phyloP scores from a whole-genome alignment of 2,888 invertebrate species.

The Scotopteryx bipunctaria region DNA sequence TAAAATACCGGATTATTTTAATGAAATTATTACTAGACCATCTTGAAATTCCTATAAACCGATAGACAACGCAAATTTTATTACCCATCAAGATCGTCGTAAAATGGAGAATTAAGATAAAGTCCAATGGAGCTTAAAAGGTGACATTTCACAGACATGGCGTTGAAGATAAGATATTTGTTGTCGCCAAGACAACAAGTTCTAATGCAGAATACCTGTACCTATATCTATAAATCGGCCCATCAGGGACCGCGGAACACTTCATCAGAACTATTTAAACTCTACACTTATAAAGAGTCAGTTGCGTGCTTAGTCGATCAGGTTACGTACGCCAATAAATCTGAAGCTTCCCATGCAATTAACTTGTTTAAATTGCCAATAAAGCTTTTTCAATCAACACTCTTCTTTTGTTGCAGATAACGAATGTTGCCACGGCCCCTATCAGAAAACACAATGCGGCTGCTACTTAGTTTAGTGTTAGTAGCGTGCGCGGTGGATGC shows the following conservation, averaged over 20 bases:
- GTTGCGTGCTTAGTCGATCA: conserved; percentile 56
- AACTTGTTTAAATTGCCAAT: conserved; percentile 53
- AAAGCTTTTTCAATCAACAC: conserved; percentile 58
- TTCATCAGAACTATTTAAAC: conserved; percentile 50
- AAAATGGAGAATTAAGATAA: conserved; percentile 38
- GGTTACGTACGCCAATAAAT: conserved; percentile 51
- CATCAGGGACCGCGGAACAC: conserved; percentile 22
- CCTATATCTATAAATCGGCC: conserved; percentile 10
- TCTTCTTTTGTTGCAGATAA: conserved; percentile 78
- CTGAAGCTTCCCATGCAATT: conserved; percentile 61
- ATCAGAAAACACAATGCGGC: conserved; percentile 70
- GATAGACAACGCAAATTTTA: not conserved
- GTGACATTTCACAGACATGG: conserved; percentile 33
- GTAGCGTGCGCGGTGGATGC: conserved; percentile 73
- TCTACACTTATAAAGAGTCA: conserved; percentile 26
- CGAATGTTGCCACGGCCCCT: conserved; percentile 74
- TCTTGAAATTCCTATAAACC: not conserved
- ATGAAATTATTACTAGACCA: not conserved
- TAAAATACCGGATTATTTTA: conserved; percentile 8
- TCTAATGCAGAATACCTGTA: conserved; percentile 15
- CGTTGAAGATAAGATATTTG: conserved; percentile 34
- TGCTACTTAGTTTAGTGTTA: conserved; percentile 73
- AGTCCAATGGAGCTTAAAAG: conserved; percentile 33
- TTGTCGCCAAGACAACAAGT: conserved; percentile 43
- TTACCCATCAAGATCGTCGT: conserved; percentile 20